These are phyloP conservation scores for Trochalopteron elliotii DNA, from an alignment of 2,113 vertebrate species.

Conservation along the genomic window DNA sequence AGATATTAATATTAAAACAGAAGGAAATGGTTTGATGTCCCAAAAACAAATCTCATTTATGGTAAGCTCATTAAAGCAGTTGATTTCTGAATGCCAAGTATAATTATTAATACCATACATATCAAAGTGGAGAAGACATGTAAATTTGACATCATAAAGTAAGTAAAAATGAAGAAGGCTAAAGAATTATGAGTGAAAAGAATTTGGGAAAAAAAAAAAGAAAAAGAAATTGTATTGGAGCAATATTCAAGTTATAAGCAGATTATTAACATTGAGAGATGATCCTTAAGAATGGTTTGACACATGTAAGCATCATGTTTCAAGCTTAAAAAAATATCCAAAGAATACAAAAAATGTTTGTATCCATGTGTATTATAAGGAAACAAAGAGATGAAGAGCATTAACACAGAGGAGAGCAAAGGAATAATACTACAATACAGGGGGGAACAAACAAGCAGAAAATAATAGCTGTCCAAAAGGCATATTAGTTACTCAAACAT, in stretches of 20 bases:
- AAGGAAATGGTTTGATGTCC: slow-evolving; percentile 14
- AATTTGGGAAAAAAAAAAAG: background rate
- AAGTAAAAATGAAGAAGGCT: background rate
- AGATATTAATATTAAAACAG: background rate
- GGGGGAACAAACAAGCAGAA: background rate
- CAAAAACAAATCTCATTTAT: slow-evolving; percentile 43
- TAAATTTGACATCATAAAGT: slow-evolving; percentile 40
- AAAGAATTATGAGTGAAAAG: slow-evolving; percentile 14
- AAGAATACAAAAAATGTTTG: slow-evolving; percentile 1
- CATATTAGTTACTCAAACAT: background rate
- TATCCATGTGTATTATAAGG: background rate
- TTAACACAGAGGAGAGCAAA: background rate
- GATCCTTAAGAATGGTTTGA: slow-evolving; percentile 28
- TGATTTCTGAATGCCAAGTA: background rate
- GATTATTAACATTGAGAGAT: slow-evolving; percentile 51
- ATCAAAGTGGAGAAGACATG: slow-evolving; percentile 23
- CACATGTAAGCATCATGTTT: slow-evolving; percentile 8
- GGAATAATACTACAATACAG: background rate
- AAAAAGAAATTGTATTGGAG: background rate
- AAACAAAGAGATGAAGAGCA: slow-evolving; percentile 8
- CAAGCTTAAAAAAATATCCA: background rate
- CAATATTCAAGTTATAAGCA: slow-evolving; percentile 36
- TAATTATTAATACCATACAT: slow-evolving; percentile 32
- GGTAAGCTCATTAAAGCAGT: slow-evolving; percentile 50
- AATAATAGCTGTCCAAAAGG: background rate